phyloP scores from a whole-genome alignment of 2,113 vertebrate species.

The Pungitius pungitius region DNA sequence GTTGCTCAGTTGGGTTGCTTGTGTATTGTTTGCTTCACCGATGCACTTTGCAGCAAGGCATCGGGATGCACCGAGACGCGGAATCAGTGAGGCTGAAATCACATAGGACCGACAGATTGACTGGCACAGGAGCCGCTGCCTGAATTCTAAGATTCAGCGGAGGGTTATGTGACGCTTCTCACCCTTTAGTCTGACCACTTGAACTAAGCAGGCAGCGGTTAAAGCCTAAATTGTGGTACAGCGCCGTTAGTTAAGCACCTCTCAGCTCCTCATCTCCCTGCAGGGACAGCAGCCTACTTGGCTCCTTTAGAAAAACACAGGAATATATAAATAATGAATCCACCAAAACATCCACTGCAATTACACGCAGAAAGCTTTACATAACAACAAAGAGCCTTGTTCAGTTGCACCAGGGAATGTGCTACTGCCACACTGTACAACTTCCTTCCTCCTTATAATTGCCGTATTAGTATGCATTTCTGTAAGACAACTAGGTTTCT shows the following conservation, averaged over 20 bases:
- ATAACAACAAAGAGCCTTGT: slow-evolving; percentile 80
- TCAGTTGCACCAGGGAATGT: slow-evolving; percentile 76
- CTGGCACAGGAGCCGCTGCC: slow-evolving; percentile 56
- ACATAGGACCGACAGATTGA: slow-evolving; percentile 67
- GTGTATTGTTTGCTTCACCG: slow-evolving; percentile 45
- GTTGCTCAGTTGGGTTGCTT: neutral
- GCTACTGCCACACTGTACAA: slow-evolving; percentile 66
- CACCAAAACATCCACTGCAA: slow-evolving; percentile 76
- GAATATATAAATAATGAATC: slow-evolving; percentile 80
- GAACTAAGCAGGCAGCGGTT: slow-evolving; percentile 50
- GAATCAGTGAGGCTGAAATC: slow-evolving; percentile 77
- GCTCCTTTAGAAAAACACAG: slow-evolving; percentile 68
- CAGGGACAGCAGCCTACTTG: slow-evolving; percentile 54
- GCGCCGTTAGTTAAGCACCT: slow-evolving; percentile 66
- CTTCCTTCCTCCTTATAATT: slow-evolving; percentile 77
- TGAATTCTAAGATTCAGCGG: slow-evolving; percentile 60
- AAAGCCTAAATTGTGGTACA: slow-evolving; percentile 57
- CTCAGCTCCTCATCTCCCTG: slow-evolving; percentile 51
- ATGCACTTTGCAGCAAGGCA: slow-evolving; percentile 50
- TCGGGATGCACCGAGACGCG: slow-evolving; percentile 60
- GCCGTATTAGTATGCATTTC: slow-evolving; percentile 78
- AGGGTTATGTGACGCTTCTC: slow-evolving; percentile 35
- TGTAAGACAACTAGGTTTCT: slow-evolving; percentile 63
- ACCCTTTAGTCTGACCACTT: slow-evolving; percentile 57
- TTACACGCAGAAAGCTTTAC: slow-evolving; percentile 78